Conservation (phyloP, 2,797 vertebrate species). For the Coregonus sp. region DNA sequence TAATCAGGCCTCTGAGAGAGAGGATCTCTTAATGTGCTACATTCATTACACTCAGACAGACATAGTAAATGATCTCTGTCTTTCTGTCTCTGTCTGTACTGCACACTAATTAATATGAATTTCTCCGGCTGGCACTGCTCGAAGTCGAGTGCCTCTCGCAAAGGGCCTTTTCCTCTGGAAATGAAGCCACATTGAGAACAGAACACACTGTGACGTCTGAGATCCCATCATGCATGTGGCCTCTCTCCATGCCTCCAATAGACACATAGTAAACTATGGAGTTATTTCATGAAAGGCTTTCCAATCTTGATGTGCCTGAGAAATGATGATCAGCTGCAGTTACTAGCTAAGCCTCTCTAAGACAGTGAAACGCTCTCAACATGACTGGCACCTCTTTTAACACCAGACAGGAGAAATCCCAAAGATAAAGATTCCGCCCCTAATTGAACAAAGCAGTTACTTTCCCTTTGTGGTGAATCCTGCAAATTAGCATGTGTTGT, state of each 20-base stretch:
- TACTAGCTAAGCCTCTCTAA: constrained; percentile 46
- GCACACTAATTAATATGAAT: constrained; percentile 44
- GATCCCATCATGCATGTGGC: constrained; percentile 11
- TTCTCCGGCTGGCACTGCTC: constrained; percentile 13
- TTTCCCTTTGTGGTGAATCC: constrained; percentile 42
- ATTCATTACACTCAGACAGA: constrained; percentile 21
- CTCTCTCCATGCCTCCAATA: constrained; percentile 12
- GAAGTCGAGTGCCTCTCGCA: constrained; percentile 26
- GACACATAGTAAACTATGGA: not conserved
- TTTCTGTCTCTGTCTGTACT: not conserved
- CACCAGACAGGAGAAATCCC: constrained; percentile 43
- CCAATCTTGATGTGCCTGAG: constrained; percentile 43
- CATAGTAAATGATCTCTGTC: constrained; percentile 31
- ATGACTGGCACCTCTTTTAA: constrained; percentile 48
- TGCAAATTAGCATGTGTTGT: constrained; percentile 55
- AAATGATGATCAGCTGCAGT: constrained; percentile 48
- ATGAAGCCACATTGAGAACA: constrained; percentile 16
- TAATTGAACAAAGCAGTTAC: constrained; percentile 49
- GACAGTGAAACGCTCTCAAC: constrained; percentile 24
- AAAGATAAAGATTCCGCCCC: constrained; percentile 53
- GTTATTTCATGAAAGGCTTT: constrained; percentile 36
- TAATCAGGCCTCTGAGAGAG: constrained; percentile 23
- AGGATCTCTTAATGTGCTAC: constrained; percentile 22
- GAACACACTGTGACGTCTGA: constrained; percentile 19
- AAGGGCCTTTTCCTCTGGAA: constrained; percentile 29